Conservation (phyloP, 2,797 vertebrate genomes). For the Rhincodon typus region DNA sequence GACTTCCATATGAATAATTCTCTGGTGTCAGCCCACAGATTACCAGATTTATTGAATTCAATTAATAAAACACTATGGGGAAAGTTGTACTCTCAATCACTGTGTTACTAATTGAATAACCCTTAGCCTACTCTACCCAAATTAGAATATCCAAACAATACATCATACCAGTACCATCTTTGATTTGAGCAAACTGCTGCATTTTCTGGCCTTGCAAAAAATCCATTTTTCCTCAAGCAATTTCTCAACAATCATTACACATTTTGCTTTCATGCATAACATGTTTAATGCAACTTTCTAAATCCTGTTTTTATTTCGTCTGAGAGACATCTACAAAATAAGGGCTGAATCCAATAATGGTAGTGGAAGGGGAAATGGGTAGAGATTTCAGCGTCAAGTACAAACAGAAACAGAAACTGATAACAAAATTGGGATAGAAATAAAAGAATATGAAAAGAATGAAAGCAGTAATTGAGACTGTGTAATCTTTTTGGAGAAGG, state of each 20-base stretch:
- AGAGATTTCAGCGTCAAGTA: neutral
- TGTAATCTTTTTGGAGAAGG: neutral
- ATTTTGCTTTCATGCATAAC: neutral
- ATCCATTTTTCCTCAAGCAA: neutral
- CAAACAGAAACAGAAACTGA: neutral
- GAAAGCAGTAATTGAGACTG: neutral
- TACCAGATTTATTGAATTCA: neutral
- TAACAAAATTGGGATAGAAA: neutral
- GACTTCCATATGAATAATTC: neutral
- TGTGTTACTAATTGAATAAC: neutral
- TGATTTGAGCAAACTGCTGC: neutral
- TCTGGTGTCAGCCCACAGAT: neutral
- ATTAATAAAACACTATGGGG: neutral
- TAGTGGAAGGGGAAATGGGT: neutral
- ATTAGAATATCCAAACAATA: neutral
- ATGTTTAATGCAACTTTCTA: neutral
- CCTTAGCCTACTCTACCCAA: neutral
- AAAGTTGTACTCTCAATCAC: neutral
- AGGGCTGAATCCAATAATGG: neutral
- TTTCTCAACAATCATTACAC: neutral
- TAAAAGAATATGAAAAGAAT: neutral
- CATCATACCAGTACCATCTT: neutral
- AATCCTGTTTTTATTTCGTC: neutral
- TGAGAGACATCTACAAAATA: neutral
- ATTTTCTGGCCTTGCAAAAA: neutral